These are phyloP conservation scores for Drosophila rellima DNA, from an alignment of 2,888 invertebrate genomes.

Conservation along the genomic window DNA sequence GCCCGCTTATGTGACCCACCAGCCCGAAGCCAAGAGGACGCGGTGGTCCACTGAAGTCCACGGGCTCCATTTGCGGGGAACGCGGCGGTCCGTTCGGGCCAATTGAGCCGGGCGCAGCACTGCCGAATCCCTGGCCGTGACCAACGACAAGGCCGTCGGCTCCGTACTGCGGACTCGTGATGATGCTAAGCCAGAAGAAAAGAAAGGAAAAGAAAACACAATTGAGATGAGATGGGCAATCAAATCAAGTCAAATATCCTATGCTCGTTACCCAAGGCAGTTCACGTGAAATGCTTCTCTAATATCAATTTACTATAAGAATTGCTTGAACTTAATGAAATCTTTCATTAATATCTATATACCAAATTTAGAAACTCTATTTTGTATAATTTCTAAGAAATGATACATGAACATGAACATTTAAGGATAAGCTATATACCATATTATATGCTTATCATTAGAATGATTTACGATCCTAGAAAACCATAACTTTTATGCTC, in stretches of 20 bases:
- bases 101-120: conserved; percentile 79
- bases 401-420: too few species aligned
- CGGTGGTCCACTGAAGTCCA: conserved; percentile 90
- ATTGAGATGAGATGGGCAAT: too few species aligned
- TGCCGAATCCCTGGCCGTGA: conserved; percentile 87
- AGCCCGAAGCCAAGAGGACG: conserved; percentile 88
- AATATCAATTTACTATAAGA: too few species aligned
- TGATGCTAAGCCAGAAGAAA: too few species aligned
- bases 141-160: conserved; percentile 85
- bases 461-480: too few species aligned
- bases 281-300: not conserved
- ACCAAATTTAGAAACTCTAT: not conserved
- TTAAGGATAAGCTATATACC: too few species aligned
- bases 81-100: conserved; percentile 86
- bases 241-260: not conserved
- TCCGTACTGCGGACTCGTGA: conserved; percentile 88
- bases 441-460: too few species aligned
- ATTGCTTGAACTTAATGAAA: not conserved
- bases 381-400: not conserved
- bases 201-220: too few species aligned
- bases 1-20: conserved; percentile 88
- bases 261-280: not conserved
- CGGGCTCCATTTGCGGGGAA: conserved; percentile 90
- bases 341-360: not conserved
- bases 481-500: too few species aligned